Evolutionary conservation across 1,140 invertebrate genomes (phyloP), one percentile per base, ranked within the genome.

Genomic region (Heliconius congener): DNA sequence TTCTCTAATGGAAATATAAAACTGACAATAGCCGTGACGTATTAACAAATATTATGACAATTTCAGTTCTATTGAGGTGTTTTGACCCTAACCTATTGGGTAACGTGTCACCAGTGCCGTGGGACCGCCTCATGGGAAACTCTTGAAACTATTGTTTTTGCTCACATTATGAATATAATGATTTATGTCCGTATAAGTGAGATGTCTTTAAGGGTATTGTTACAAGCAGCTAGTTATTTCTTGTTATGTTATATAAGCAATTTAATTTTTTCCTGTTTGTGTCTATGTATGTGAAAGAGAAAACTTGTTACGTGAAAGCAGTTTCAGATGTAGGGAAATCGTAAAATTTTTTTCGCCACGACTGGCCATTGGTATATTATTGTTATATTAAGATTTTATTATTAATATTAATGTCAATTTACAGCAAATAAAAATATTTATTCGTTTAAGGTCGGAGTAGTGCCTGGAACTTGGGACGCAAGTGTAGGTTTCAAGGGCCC

Each of bases 151-250:
- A 72, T 72, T 72, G 71, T 72, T 72, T 72, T 72, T 72, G 71
- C 37, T 72, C 71, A 72, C 71, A 72, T 72, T 72, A 72, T 39
- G 34, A 72, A 72, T 72, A 42, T 72, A 72, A 72, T 72, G 71
- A 72, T 72, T 72, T 72, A 72, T 72, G 71, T 72, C 71, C 71
- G 71, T 72, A 72, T 72, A 72, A 72, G 34, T 72, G 37, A 72
- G 71, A 42, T 72, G 37, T 72, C 8, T 72, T 39, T 42, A 72
- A n/a, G 37, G 60, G 60, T 66, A 66, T 66, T 66, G 60, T 66
- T 66, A 66, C 23, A n/a, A 66, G 27, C 60, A 16, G 60, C 60
- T 66, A 66, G 60, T 66, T 66, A 30, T 66, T 66, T 66, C 60
- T 66, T 66, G 60, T 30, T 30, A 3, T 66, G 60, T 66, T 66